Percentiles rank a stretch among this genome's conserved stretches.
Conservation (phyloP, 2,888 invertebrate species). For the Hoplodrina ambigua region DNA sequence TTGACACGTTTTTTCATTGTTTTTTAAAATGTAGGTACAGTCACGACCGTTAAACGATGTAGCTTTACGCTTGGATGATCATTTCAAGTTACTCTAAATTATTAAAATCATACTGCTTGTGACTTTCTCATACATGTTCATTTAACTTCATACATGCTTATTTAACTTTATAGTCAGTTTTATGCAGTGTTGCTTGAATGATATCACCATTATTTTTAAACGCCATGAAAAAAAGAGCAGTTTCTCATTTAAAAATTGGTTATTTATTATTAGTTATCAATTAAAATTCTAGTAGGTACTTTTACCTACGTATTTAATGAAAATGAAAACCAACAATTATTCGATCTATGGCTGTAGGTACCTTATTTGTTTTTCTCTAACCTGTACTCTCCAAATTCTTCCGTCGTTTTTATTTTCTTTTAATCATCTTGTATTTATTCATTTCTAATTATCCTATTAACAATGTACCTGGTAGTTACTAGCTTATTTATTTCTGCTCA, state of each 20-base stretch:
- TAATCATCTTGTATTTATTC: slow-evolving; percentile 12
- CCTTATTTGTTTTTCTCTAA: neutral
- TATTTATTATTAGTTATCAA: too few relatives aligned
- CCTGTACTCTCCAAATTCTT: too few relatives aligned
- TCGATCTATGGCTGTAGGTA: too few relatives aligned
- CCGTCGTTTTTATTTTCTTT: neutral
- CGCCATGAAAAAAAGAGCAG: too few relatives aligned
- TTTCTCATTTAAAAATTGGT: too few relatives aligned
- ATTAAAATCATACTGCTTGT: slow-evolving; percentile 17
- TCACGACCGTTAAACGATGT: neutral
- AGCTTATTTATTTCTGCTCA: slow-evolving; percentile 43
- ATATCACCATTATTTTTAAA: too few relatives aligned
- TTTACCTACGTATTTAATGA: too few relatives aligned
- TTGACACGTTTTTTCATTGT: neutral
- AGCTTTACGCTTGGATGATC: neutral
- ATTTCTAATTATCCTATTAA: slow-evolving; percentile 38
- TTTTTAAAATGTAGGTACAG: slow-evolving; percentile 13
- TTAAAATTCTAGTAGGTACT: too few relatives aligned
- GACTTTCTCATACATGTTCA: slow-evolving; percentile 15
- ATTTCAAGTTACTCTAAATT: too few relatives aligned
- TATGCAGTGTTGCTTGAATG: too few relatives aligned
- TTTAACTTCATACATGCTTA: neutral
- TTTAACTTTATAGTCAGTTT: too few relatives aligned
- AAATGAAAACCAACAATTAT: too few relatives aligned
- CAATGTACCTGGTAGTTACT: slow-evolving; percentile 64